Base-by-base conservation (phyloP, 2,888 invertebrate species). In the Chaitophorus viminalis region DNA sequence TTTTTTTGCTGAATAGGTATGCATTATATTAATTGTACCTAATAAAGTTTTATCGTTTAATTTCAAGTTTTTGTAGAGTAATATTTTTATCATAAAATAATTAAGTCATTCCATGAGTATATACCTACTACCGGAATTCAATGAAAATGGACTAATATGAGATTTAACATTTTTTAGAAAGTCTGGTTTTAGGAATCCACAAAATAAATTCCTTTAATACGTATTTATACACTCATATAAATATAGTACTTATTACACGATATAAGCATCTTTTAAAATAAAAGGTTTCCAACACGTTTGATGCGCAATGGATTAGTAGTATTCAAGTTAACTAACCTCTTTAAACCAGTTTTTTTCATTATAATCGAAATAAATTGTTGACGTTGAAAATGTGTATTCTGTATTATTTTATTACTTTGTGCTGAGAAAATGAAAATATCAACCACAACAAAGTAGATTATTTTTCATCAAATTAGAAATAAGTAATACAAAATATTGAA, bases 121-220 rank as follows among this genome's bases (percentile, higher is more conserved):
- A n/a, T n/a, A n/a, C n/a, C n/a, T n/a, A 68, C 68, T n/a, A 68
- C 68, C n/a, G 68, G n/a, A 68, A 68, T 68, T n/a, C 3, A 1
- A 29, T 8, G 68, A 68, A 68, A 68, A 9, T 68, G 29, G 29
- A 11, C n/a, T 68, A 68, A 68, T 68, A n/a, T 17, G 25, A 29
- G 68, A 68, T 14, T 29, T n/a, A 29, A n/a, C 9, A 68, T n/a
- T 31, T 46, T 52, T 77, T 77, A 77, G 77, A 77, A 77, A 77
- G 77, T 77, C 31, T 31, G 31, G 31, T 18, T 76, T 76, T n/a
- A 39, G 76, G 46, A 46, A 76, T 76, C n/a, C 18, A 76, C 46
- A 76, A 46, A 76, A 46, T 76, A 29, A 46, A 46, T 76, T 76
- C 25, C 29, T 18, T n/a, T n/a, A n/a, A n/a, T n/a, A n/a, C n/a